Percentiles rank a stretch among this genome's conserved stretches.
Evolutionary conservation across 2,797 vertebrate species (phyloP).

Genomic region (Sebastolobus altivelis): DNA sequence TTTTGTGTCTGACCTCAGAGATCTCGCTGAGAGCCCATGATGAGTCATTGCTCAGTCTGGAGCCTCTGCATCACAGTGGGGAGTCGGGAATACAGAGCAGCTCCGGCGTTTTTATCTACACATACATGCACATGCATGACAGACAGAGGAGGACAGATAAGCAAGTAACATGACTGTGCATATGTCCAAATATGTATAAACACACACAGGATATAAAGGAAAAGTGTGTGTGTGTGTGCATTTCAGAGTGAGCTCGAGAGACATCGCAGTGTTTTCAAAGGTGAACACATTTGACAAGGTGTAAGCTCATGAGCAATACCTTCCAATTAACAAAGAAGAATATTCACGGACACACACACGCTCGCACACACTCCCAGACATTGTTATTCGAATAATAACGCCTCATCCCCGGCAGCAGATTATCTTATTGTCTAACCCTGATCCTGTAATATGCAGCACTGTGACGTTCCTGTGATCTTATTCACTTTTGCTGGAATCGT

Average conservation of each 20-base stretch:
- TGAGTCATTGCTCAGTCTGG: conserved; percentile 80
- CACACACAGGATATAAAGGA: background rate
- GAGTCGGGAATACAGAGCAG: conserved; percentile 70
- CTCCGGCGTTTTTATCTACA: conserved; percentile 28
- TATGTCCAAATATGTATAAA: background rate
- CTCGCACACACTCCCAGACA: conserved; percentile 25
- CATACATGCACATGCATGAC: background rate
- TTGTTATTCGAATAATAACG: conserved; percentile 59
- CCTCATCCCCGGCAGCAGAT: conserved; percentile 55
- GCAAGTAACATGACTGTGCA: background rate
- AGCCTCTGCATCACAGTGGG: conserved; percentile 69
- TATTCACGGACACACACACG: conserved; percentile 23
- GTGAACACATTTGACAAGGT: conserved; percentile 30
- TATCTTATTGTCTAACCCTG: conserved; percentile 66
- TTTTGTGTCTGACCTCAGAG: conserved; percentile 72
- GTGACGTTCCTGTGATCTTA: conserved; percentile 65
- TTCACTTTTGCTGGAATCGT: conserved; percentile 60
- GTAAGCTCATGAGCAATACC: conserved; percentile 9
- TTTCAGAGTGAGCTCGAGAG: background rate
- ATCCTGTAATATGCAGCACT: conserved; percentile 64
- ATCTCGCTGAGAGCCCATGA: conserved; percentile 65
- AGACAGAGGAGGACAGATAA: background rate
- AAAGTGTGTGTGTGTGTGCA: background rate
- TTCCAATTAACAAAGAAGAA: conserved; percentile 38
- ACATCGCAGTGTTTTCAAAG: conserved; percentile 14